Base-by-base conservation (phyloP, 2,113 vertebrate genomes). In the Oenanthe melanoleuca region DNA sequence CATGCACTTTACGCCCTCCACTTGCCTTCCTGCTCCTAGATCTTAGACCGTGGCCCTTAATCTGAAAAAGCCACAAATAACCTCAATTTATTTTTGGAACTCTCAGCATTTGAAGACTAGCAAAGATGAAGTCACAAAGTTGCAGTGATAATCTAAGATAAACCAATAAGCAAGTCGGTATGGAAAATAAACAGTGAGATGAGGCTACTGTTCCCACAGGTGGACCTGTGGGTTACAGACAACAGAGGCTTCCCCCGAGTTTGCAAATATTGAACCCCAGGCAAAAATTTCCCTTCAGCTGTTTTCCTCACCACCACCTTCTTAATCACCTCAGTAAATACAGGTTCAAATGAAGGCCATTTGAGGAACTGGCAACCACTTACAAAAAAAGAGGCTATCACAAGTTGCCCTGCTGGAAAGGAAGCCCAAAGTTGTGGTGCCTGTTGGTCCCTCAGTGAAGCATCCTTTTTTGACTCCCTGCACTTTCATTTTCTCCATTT, bases 21-120 rank as follows among this genome's bases (percentile, higher is more conserved):
- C 12, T 17, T 86, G 38, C 16, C 31, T 85, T 84, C 53, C n/a
- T 5, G 12, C 50, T 84, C 22, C 72, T 44, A n/a, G 12, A 37
- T 23, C n/a, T 49, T 49, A 65, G 49, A 69, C 2, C 0, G 0
- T 26, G 31, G 13, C 21, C 9, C 20, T 72, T 63, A 40, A 63
- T n/a, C 45, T 69, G 28, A 84, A 80, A 75, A 80, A 86, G 9
- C 21, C 60, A 57, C 42, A 69, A 69, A 89, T 71, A 47, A 0
- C 4, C 17, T 52, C 1, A 49, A 4, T 56, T 71, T 65, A 22
- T 81, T 84, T 84, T 75, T 45, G 69, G 45, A 84, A 61, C 14
- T 50, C 47, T 22, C 8, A 86, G 24, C 8, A 64, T 61, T 44
- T 92, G 44, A 75, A 94, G 53, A 79, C 22, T 50, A 88, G 22